phyloP scores from a whole-genome alignment of 2,113 vertebrate genomes.

The Sterrhoptilus dennistouni region DNA sequence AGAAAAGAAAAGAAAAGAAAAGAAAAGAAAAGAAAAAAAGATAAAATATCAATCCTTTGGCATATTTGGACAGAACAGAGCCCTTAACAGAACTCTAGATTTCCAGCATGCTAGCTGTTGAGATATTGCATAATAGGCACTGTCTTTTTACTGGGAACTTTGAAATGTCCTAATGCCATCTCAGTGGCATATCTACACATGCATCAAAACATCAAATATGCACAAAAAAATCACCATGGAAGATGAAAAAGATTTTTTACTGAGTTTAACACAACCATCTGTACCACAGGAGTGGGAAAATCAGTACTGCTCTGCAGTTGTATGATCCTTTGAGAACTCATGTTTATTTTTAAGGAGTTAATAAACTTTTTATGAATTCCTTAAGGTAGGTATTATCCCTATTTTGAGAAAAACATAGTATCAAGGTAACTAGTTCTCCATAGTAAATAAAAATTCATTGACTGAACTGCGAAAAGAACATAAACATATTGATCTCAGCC shows the following conservation, averaged over 20 bases:
- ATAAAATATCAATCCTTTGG: background rate
- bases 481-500: background rate
- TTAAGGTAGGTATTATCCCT: background rate
- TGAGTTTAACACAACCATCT: background rate
- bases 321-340: background rate
- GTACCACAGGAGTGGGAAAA: background rate
- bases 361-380: background rate
- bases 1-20: rapidly evolving
- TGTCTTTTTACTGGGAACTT: background rate
- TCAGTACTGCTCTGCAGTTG: background rate
- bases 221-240: background rate
- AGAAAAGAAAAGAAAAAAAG: rapidly evolving
- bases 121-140: background rate
- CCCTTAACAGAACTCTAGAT: background rate
- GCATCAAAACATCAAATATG: background rate
- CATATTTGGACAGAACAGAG: background rate
- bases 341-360: background rate
- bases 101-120: rapidly evolving
- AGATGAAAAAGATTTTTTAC: background rate
- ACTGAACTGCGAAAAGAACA: background rate
- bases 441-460: background rate
- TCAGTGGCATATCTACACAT: background rate
- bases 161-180: background rate
- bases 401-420: background rate
- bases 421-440: background rate